Evolutionary conservation across 2,797 vertebrate genomes (phyloP).

Genomic region (Mus minutoides): DNA sequence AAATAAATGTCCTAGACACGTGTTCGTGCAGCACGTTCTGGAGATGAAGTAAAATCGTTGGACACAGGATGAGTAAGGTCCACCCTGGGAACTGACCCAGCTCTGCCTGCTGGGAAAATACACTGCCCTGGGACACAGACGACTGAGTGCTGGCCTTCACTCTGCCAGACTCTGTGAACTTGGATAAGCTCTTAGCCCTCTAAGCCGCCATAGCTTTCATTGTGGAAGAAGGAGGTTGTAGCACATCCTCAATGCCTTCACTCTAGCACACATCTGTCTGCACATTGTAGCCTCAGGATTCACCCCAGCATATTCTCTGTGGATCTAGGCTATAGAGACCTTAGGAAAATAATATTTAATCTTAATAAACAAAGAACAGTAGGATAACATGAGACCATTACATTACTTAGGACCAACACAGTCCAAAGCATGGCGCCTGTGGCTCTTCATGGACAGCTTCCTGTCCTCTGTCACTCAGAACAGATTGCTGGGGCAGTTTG

Average conservation of each 20-base stretch:
- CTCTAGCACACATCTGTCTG: neutral
- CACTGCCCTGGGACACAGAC: neutral
- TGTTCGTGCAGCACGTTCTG: neutral
- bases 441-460: neutral
- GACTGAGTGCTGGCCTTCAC: neutral
- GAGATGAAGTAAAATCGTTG: neutral
- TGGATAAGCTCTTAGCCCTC: neutral
- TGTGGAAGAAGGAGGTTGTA: neutral
- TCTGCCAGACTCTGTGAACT: neutral
- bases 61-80: neutral
- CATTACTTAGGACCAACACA: neutral
- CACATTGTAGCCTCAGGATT: neutral
- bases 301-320: neutral
- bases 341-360: conserved; percentile 46
- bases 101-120: neutral
- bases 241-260: neutral
- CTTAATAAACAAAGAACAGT: neutral
- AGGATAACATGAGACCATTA: neutral
- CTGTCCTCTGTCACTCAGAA: neutral
- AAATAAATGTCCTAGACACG: neutral
- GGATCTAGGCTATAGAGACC: neutral
- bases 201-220: neutral
- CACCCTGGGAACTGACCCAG: neutral
- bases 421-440: fast-evolving
- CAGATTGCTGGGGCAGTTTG: neutral